A percentile compares a stretch with the other conserved stretches of the same genome.
phyloP scores from a whole-genome alignment of 2,888 invertebrate genomes.

The Phymatocera aterrima region DNA sequence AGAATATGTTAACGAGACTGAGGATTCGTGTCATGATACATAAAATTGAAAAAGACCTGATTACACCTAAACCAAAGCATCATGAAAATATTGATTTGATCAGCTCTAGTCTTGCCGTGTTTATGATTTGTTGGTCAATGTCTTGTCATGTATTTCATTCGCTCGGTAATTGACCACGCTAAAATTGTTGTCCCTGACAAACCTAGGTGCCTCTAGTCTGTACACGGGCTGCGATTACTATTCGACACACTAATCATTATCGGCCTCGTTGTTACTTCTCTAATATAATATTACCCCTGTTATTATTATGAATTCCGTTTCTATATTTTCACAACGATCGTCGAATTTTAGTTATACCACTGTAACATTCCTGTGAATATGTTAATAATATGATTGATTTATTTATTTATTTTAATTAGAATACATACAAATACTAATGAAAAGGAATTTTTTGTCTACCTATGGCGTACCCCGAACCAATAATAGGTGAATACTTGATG shows the following conservation, averaged over 20 bases:
- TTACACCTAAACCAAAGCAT: slow-evolving; percentile 18
- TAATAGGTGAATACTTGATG: neutral
- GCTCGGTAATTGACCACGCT: slow-evolving; percentile 38
- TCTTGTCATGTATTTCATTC: slow-evolving; percentile 7
- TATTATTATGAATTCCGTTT: neutral
- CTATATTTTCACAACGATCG: neutral
- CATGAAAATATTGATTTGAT: slow-evolving; percentile 14
- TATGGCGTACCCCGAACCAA: slow-evolving; percentile 2
- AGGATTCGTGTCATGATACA: slow-evolving; percentile 8
- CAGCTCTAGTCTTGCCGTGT: slow-evolving; percentile 10
- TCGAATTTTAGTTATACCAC: slow-evolving; percentile 26
- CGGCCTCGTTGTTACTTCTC: slow-evolving; percentile 30
- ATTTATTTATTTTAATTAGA: slow-evolving; percentile 35
- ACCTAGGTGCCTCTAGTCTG: slow-evolving; percentile 44
- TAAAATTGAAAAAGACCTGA: slow-evolving; percentile 3
- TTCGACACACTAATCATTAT: slow-evolving; percentile 15
- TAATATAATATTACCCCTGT: neutral
- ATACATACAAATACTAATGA: neutral
- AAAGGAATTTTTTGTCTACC: neutral
- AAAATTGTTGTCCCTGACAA: slow-evolving; percentile 34
- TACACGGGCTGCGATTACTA: slow-evolving; percentile 40
- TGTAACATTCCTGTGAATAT: slow-evolving; percentile 34
- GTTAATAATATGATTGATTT: slow-evolving; percentile 8
- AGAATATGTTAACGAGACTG: slow-evolving; percentile 14
- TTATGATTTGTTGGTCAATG: slow-evolving; percentile 27